A percentile compares a stretch with the other conserved stretches of the same genome.
Evolutionary conservation across 2,888 invertebrate genomes (phyloP).

Genomic region (Kuschelorhynchus macadamiae): DNA sequence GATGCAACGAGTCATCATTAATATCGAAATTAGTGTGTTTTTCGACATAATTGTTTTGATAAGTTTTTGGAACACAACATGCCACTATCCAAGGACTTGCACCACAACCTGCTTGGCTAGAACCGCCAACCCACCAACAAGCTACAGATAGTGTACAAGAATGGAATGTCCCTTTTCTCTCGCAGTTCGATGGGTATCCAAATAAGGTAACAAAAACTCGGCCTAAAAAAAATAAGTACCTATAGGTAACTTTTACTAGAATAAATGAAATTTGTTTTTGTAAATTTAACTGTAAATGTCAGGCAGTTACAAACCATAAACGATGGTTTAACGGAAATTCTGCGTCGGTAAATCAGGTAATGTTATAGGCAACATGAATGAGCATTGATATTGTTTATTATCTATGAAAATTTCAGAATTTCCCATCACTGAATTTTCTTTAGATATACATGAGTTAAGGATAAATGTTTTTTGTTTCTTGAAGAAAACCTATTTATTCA

Average conservation of each 20-base stretch:
- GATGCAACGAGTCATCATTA: constrained; percentile 39
- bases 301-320: too few species aligned
- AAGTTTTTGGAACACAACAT: constrained; percentile 73
- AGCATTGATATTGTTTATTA: too few species aligned
- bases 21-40: constrained; percentile 24
- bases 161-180: constrained; percentile 72
- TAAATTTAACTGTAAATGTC: too few species aligned
- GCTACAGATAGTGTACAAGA: constrained; percentile 80
- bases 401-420: too few species aligned
- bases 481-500: too few species aligned
- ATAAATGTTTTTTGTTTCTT: too few species aligned
- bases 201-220: constrained; percentile 73
- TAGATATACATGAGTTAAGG: too few species aligned
- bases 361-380: too few species aligned
- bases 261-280: background rate
- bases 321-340: too few species aligned
- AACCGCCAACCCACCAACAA: constrained; percentile 84
- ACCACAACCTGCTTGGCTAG: constrained; percentile 77
- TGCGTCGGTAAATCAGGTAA: too few species aligned
- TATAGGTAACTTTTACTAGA: too few species aligned
- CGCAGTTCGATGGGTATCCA: constrained; percentile 74
- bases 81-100: constrained; percentile 80
- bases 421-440: too few species aligned
- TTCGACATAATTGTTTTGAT: constrained; percentile 8
- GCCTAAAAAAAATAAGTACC: constrained; percentile 63